Evolutionary conservation across 2,888 invertebrate genomes (phyloP), one percentile per base, ranked within the genome.

Genomic region (Pristionchus fissidentatus): DNA sequence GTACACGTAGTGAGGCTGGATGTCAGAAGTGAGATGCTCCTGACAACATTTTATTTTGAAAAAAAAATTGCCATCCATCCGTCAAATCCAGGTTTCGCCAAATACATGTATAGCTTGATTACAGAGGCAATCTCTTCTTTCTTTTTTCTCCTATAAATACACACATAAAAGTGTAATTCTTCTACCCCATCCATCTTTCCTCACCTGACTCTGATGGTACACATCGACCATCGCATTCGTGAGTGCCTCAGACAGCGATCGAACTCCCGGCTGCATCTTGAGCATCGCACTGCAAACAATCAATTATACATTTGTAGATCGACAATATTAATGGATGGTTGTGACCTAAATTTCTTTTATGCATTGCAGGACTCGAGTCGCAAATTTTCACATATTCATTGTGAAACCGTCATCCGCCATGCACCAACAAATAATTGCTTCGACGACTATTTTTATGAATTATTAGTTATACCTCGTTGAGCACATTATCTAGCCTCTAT

Each of bases 1-100:
- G 94, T 99, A 99, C 0, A 99, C 98, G 93, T 99, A 99, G 93
- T 99, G 99, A 0, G 99, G 99, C 93, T 99, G 99, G 97, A 98
- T 98, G 93, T 99, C 99, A 93, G 98, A 98, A 0, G 99, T 99
- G 93, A 99, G 99, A 83, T 96, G 95, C 93, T 98, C 98, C 94
- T 94, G 85, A 75, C 89, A 86, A n/a, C n/a, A n/a, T n/a, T n/a
- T n/a, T 38, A 52, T 32, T 13, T 22, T 22, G 26, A 35, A n/a
- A 22, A 13, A 41, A 35, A 35, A 75, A 35, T n/a, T 35, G 8
- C 35, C 26, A 10, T 26, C 57, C 15, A 26, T 60, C 43, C n/a
- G n/a, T 60, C 41, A 32, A 75, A 55, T n/a, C n/a, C n/a, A n/a
- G n/a, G n/a, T n/a, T n/a, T n/a, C n/a, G n/a, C n/a, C n/a, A n/a